phyloP scores from a whole-genome alignment of 2,113 vertebrate genomes.

The Scopus umbretta region DNA sequence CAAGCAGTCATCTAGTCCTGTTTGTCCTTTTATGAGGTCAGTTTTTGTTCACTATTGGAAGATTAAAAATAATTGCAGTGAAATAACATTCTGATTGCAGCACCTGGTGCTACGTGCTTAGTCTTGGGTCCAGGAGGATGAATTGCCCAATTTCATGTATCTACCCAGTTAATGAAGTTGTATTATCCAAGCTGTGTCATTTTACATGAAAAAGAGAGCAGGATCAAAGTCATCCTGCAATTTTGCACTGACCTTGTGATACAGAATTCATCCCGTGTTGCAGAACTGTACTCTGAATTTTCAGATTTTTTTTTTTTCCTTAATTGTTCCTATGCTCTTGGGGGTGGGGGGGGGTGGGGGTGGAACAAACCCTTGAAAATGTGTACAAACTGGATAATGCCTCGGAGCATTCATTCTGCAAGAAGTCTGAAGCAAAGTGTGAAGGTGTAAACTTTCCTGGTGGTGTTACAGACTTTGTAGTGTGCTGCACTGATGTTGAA shows the following conservation, averaged over 20 bases:
- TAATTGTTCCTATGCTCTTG: not conserved
- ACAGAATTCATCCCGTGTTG: not conserved
- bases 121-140: not conserved
- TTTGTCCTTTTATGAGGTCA: not conserved
- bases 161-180: not conserved
- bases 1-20: not conserved
- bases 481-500: not conserved
- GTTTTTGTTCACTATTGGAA: not conserved
- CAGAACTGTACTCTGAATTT: not conserved
- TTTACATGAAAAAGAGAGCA: not conserved
- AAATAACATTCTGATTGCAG: not conserved
- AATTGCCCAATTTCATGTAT: not conserved
- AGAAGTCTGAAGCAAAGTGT: not conserved
- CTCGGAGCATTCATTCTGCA: not conserved
- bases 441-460: not conserved
- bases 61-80: not conserved
- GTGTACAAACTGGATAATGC: not conserved
- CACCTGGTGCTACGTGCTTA: not conserved
- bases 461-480: not conserved
- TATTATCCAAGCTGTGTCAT: not conserved
- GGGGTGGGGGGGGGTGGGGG: no score
- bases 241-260: not conserved
- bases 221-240: not conserved
- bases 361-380: no score
- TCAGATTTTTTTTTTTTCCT: not conserved